Evolutionary conservation across 2,797 vertebrate genomes (phyloP).

Genomic region (Notolabrus celidotus): DNA sequence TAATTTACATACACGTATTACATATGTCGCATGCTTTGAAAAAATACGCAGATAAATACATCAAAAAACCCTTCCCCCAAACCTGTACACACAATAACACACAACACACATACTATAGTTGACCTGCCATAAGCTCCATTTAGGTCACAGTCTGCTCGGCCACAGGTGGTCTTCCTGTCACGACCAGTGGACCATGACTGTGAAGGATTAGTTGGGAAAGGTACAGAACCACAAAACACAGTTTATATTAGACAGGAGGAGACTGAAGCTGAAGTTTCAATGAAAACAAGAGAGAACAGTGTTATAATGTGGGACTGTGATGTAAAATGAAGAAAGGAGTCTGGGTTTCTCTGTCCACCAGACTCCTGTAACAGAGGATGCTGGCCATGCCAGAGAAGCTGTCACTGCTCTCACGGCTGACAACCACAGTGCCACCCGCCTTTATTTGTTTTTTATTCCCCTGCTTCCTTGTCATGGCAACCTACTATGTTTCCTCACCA

Average conservation of each 20-base stretch:
- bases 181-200: constrained; percentile 52
- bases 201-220: constrained; percentile 51
- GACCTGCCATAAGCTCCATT: constrained; percentile 61
- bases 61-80: background rate
- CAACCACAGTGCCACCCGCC: constrained; percentile 71
- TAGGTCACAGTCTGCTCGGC: constrained; percentile 65
- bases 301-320: constrained; percentile 6
- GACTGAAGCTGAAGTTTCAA: constrained; percentile 46
- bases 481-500: constrained; percentile 70
- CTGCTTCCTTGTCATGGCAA: constrained; percentile 81
- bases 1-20: constrained; percentile 49
- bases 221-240: constrained; percentile 40
- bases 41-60: background rate
- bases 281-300: constrained; percentile 39
- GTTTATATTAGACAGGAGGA: constrained; percentile 39
- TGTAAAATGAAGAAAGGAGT: constrained; percentile 27
- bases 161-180: constrained; percentile 74
- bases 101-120: constrained; percentile 28
- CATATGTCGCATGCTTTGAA: background rate
- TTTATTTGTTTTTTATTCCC: constrained; percentile 80
- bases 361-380: constrained; percentile 50
- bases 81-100: constrained; percentile 3
- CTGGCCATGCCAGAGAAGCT: constrained; percentile 70
- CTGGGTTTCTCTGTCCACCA: constrained; percentile 55
- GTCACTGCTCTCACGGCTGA: constrained; percentile 70